A percentile compares a stretch with the other conserved stretches of the same genome.
Conservation (phyloP, 2,888 invertebrate genomes). For the Conops quadrifasciatus region DNA sequence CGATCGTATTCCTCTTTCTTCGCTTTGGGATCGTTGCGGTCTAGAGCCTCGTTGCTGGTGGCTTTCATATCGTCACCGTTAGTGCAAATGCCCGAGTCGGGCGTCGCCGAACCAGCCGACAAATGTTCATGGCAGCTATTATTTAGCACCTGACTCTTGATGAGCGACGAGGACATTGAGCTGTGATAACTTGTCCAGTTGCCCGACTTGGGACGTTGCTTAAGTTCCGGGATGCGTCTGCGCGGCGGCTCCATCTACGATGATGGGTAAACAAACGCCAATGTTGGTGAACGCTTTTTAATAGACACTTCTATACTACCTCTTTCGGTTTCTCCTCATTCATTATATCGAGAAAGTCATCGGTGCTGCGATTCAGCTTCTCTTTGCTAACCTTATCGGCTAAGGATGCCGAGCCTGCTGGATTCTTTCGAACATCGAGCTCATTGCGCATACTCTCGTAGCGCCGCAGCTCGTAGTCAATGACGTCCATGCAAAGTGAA, state of each 20-base stretch:
- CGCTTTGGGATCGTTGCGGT: constrained; percentile 63
- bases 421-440: constrained; percentile 69
- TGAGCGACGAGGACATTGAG: constrained; percentile 67
- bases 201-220: constrained; percentile 79
- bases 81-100: constrained; percentile 48
- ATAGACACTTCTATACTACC: constrained; percentile 44
- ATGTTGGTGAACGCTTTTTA: neutral
- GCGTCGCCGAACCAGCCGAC: constrained; percentile 62
- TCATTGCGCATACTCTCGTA: constrained; percentile 92
- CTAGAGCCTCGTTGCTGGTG: constrained; percentile 60
- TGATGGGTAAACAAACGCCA: constrained; percentile 7
- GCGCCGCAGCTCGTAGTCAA: constrained; percentile 92
- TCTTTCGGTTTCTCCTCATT: constrained; percentile 66
- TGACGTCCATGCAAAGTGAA: constrained; percentile 94
- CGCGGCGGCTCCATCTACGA: constrained; percentile 71
- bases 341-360: constrained; percentile 65
- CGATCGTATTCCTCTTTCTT: constrained; percentile 80
- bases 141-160: constrained; percentile 71
- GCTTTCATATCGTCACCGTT: constrained; percentile 50
- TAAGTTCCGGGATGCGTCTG: constrained; percentile 77
- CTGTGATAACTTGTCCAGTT: constrained; percentile 69
- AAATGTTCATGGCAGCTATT: constrained; percentile 77
- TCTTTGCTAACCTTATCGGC: constrained; percentile 62
- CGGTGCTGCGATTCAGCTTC: constrained; percentile 60
- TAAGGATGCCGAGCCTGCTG: constrained; percentile 52